A percentile compares a stretch with the other conserved stretches of the same genome.
phyloP scores from a whole-genome alignment of 2,113 vertebrate species.

The Rhizomys pruinosus region DNA sequence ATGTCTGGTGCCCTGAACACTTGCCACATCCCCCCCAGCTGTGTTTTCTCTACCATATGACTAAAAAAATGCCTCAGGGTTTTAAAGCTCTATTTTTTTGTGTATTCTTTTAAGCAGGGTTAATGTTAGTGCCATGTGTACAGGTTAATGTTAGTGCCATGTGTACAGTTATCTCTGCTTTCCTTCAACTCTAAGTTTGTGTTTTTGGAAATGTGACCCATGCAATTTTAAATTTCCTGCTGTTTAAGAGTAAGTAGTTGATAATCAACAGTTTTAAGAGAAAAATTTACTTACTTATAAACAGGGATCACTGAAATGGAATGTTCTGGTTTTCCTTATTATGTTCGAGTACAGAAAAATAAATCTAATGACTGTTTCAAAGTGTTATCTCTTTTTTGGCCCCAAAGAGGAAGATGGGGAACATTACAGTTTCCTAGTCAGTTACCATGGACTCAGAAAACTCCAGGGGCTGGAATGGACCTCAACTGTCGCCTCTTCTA shows the following conservation, averaged over 20 bases:
- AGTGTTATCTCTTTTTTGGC: neutral
- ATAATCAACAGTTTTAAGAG: neutral
- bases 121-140: neutral
- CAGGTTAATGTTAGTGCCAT: slow-evolving; percentile 32
- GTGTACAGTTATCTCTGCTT: slow-evolving; percentile 8
- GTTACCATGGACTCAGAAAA: neutral
- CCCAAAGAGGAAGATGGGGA: neutral
- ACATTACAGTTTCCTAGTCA: neutral
- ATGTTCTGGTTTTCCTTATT: slow-evolving; percentile 25
- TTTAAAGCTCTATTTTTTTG: slow-evolving; percentile 2
- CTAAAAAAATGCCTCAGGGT: slow-evolving; percentile 47
- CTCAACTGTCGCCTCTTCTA: neutral
- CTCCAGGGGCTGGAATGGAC: neutral
- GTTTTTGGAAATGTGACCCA: slow-evolving; percentile 72
- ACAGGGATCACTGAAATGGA: neutral
- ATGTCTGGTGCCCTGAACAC: neutral
- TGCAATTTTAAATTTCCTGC: slow-evolving; percentile 71
- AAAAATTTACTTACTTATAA: neutral
- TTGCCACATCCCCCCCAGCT: neutral
- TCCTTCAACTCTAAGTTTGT: slow-evolving; percentile 16
- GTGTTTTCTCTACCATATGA: slow-evolving; percentile 57
- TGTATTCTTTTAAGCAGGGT: neutral
- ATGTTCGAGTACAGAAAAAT: neutral
- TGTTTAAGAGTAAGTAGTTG: slow-evolving; percentile 59
- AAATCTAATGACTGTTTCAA: neutral